Evolutionary conservation across 2,113 vertebrate genomes (phyloP).

Genomic region (Oriolus oriolus): DNA sequence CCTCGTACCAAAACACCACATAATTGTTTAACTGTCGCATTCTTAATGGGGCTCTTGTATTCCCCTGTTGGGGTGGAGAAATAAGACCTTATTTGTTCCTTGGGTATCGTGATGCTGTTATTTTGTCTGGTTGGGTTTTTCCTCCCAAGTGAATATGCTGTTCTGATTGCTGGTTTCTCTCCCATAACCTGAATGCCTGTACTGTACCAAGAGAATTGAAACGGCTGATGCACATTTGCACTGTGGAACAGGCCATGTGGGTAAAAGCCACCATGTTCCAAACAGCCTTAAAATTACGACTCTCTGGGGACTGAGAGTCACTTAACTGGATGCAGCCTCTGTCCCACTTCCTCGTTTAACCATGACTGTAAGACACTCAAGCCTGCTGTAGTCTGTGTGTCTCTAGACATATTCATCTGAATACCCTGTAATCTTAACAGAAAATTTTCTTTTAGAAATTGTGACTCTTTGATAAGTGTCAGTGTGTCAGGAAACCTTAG

Average conservation of each 20-base stretch:
- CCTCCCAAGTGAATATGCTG: neutral
- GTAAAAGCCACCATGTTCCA: slow-evolving; percentile 8
- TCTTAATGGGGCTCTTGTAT: neutral
- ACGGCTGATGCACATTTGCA: slow-evolving; percentile 47
- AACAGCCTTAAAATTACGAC: slow-evolving; percentile 48
- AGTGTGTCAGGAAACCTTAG: neutral
- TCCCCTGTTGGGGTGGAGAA: neutral
- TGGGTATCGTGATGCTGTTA: neutral
- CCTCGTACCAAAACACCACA: neutral
- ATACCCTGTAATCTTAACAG: neutral
- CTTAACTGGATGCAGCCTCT: slow-evolving; percentile 36
- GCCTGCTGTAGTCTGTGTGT: neutral
- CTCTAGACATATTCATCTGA: neutral
- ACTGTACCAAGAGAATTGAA: neutral
- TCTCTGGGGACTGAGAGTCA: slow-evolving; percentile 45
- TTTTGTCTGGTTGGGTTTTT: neutral
- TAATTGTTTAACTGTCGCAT: neutral
- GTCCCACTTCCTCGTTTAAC: neutral
- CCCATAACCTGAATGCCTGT: neutral
- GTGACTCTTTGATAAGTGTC: neutral
- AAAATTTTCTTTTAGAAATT: neutral
- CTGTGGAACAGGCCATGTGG: slow-evolving; percentile 1
- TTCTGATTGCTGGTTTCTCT: neutral
- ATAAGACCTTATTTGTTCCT: neutral
- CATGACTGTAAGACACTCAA: neutral